These are phyloP conservation scores for Melanostoma mellinum DNA, from an alignment of 2,888 invertebrate genomes.

Conservation along the genomic window DNA sequence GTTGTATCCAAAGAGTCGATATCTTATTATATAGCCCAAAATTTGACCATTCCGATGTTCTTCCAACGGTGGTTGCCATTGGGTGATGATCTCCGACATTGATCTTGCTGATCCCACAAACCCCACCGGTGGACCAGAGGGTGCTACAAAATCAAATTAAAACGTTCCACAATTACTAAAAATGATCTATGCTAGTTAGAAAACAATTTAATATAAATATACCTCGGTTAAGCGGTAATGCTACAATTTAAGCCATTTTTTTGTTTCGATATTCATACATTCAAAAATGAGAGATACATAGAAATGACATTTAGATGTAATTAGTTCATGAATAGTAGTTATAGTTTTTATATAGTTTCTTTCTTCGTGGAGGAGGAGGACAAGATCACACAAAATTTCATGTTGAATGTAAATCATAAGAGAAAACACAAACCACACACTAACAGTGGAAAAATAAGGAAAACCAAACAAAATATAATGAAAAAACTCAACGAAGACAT, in stretches of 20 bases:
- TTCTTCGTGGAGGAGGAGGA: slow-evolving; percentile 30
- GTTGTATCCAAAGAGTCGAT: slow-evolving; percentile 94
- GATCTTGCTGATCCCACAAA: slow-evolving; percentile 97
- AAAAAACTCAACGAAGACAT: slow-evolving; percentile 29
- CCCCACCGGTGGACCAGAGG: slow-evolving; percentile 96
- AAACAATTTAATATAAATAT: slow-evolving; percentile 74
- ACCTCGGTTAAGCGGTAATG: slow-evolving; percentile 82
- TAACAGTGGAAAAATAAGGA: neutral
- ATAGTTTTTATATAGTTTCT: slow-evolving; percentile 43
- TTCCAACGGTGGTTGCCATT: slow-evolving; percentile 97
- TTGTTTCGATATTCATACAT: slow-evolving; percentile 73
- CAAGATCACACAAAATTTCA: slow-evolving; percentile 33
- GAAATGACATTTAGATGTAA: slow-evolving; percentile 71
- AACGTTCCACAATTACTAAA: slow-evolving; percentile 39
- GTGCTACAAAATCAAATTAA: slow-evolving; percentile 85
- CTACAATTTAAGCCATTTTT: slow-evolving; percentile 79
- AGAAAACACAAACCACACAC: slow-evolving; percentile 28
- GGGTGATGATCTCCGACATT: slow-evolving; percentile 96
- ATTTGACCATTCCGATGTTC: slow-evolving; percentile 98
- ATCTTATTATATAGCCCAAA: slow-evolving; percentile 95
- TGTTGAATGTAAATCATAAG: slow-evolving; percentile 46
- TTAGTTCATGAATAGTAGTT: slow-evolving; percentile 59
- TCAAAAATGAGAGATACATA: slow-evolving; percentile 72
- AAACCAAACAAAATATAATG: slow-evolving; percentile 47
- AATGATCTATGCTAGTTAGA: slow-evolving; percentile 4